Conservation (phyloP, 2,797 vertebrate genomes). For the Eupleurogrammus muticus region DNA sequence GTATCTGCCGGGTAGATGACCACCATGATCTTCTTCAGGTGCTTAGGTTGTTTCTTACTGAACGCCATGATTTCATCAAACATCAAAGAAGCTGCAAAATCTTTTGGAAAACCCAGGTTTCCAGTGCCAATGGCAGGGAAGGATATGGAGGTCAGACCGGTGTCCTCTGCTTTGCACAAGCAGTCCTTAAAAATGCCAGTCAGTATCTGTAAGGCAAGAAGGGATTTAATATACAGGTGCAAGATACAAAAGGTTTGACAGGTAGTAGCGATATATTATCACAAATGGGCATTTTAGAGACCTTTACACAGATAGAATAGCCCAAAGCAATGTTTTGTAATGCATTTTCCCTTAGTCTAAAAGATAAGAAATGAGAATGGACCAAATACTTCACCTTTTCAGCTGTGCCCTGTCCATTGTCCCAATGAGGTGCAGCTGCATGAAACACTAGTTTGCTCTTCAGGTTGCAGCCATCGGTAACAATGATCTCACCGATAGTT, state of each 20-base stretch:
- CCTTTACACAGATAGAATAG: background rate
- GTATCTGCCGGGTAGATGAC: slow-evolving; percentile 82
- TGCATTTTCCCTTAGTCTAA: background rate
- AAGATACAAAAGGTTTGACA: background rate
- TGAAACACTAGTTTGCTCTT: slow-evolving; percentile 84
- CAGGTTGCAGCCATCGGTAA: slow-evolving; percentile 83
- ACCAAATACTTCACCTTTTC: slow-evolving; percentile 75
- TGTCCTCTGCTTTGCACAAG: slow-evolving; percentile 81
- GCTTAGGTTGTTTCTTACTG: slow-evolving; percentile 66
- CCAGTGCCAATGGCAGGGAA: slow-evolving; percentile 93
- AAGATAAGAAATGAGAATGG: background rate
- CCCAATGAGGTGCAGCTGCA: slow-evolving; percentile 78
- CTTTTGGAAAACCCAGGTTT: slow-evolving; percentile 87
- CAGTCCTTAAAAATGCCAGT: slow-evolving; percentile 79
- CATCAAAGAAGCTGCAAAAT: slow-evolving; percentile 81
- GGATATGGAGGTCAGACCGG: slow-evolving; percentile 82
- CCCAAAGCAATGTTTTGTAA: background rate
- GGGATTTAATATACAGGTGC: background rate
- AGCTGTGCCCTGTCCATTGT: slow-evolving; percentile 29
- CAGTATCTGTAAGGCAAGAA: slow-evolving; percentile 78
- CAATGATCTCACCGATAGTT: slow-evolving; percentile 67
- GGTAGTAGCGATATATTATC: background rate
- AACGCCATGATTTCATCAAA: slow-evolving; percentile 83
- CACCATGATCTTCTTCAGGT: slow-evolving; percentile 85
- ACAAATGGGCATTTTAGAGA: too few relatives aligned